Evolutionary conservation across 2,888 invertebrate genomes (phyloP).

Genomic region (Romanomermis culicivorax): DNA sequence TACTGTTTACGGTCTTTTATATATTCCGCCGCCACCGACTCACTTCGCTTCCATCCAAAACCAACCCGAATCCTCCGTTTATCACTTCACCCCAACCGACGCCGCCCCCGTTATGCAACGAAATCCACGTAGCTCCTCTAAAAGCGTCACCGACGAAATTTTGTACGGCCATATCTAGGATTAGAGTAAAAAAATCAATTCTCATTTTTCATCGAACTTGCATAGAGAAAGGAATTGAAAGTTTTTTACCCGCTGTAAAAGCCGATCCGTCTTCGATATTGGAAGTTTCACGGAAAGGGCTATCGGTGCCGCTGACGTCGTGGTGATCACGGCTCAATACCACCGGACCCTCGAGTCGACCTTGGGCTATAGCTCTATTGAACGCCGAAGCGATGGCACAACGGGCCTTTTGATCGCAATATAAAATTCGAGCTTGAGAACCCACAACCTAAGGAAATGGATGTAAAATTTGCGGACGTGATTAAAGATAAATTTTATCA

Average conservation of each 20-base stretch:
- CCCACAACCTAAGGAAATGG: slow-evolving; percentile 29
- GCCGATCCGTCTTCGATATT: slow-evolving; percentile 42
- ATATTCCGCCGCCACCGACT: no score
- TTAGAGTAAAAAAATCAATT: no score
- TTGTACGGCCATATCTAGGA: slow-evolving; percentile 40
- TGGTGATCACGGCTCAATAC: slow-evolving; percentile 42
- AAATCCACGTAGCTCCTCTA: slow-evolving; percentile 43
- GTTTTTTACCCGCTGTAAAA: slow-evolving; percentile 40
- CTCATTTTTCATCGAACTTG: no score
- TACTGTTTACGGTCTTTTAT: no score
- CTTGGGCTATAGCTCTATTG: slow-evolving; percentile 36
- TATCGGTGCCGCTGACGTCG: slow-evolving; percentile 43
- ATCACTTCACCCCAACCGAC: slow-evolving; percentile 41
- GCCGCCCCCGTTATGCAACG: slow-evolving; percentile 30
- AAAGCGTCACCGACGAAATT: slow-evolving; percentile 40
- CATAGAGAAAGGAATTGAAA: no score
- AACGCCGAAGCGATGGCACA: slow-evolving; percentile 37
- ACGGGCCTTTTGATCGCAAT: slow-evolving; percentile 39
- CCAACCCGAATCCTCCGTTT: slow-evolving; percentile 43
- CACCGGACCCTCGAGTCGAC: slow-evolving; percentile 35
- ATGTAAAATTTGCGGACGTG: neutral
- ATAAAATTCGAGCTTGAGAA: slow-evolving; percentile 39
- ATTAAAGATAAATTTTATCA: no score
- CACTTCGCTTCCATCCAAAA: slow-evolving; percentile 38
- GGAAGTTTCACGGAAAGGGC: slow-evolving; percentile 42